Evolutionary conservation across 1,140 invertebrate species (phyloP).

Genomic region (Lepidostoma basale): DNA sequence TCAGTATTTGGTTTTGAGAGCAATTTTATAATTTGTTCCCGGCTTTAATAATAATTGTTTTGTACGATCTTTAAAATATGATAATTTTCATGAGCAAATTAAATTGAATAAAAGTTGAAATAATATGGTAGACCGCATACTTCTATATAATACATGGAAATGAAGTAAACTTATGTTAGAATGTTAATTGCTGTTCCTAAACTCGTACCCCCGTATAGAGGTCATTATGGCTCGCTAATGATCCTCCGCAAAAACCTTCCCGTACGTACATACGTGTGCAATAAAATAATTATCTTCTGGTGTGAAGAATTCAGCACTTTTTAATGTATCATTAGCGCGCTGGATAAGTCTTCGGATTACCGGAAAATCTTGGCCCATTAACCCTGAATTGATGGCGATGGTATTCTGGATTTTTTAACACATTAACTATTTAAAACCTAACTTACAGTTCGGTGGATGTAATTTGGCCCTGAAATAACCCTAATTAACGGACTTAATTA

Average conservation of each 20-base stretch:
- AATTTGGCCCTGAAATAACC: too few species aligned
- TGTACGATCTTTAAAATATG: too few species aligned
- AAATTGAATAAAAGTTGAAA: too few species aligned
- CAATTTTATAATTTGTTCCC: too few species aligned
- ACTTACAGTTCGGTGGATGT: not conserved
- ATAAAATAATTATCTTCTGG: constrained; percentile 46
- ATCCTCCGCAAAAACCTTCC: constrained; percentile 27
- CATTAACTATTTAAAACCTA: not conserved
- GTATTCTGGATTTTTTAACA: constrained; percentile 7
- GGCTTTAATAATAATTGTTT: too few species aligned
- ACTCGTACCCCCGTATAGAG: constrained; percentile 39
- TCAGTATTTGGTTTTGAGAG: too few species aligned
- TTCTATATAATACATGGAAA: too few species aligned
- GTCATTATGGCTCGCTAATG: constrained; percentile 44
- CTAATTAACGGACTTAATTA: too few species aligned
- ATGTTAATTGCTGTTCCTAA: constrained; percentile 46
- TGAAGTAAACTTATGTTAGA: constrained; percentile 38
- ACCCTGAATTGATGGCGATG: constrained; percentile 15
- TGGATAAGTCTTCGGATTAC: constrained; percentile 17
- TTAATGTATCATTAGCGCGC: constrained; percentile 42
- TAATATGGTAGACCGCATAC: too few species aligned
- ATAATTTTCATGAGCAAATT: too few species aligned
- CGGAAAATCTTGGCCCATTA: constrained; percentile 14
- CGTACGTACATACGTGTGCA: constrained; percentile 41
- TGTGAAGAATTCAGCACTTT: constrained; percentile 43